These are phyloP conservation scores for Laspeyria flexula DNA, from an alignment of 2,888 invertebrate species.

Conservation along the genomic window DNA sequence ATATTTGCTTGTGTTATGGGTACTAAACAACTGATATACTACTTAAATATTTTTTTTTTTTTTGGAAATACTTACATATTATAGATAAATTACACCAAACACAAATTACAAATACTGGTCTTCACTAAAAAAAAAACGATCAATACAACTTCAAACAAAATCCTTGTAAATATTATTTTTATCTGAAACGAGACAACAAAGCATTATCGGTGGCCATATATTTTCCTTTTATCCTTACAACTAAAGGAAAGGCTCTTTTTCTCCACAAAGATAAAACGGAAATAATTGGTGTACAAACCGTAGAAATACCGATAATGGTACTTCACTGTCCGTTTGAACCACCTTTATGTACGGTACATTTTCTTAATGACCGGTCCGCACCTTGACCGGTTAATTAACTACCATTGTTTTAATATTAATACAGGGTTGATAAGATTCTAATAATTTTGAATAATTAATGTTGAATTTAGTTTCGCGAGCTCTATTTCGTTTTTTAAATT, in stretches of 20 bases:
- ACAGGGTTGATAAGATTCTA: too few species aligned
- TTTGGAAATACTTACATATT: too few species aligned
- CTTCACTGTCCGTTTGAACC: not conserved
- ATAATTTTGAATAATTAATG: too few species aligned
- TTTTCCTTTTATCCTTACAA: not conserved
- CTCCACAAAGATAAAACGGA: not conserved
- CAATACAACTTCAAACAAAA: not conserved
- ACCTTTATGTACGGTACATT: slow-evolving; percentile 41
- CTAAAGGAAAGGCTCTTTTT: not conserved
- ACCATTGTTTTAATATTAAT: slow-evolving; percentile 36
- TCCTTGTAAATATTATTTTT: not conserved
- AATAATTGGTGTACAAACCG: not conserved
- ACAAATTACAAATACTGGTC: too few species aligned
- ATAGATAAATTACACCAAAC: too few species aligned
- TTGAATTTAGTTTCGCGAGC: too few species aligned
- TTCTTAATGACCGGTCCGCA: slow-evolving; percentile 48
- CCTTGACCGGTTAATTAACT: slow-evolving; percentile 33
- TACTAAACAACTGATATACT: too few species aligned
- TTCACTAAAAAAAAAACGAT: too few species aligned
- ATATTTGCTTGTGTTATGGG: too few species aligned
- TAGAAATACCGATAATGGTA: slow-evolving; percentile 2
- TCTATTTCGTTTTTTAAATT: too few species aligned
- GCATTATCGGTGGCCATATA: not conserved
- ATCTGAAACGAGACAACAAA: not conserved
- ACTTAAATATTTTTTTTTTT: too few species aligned